Evolutionary conservation across 2,797 vertebrate species (phyloP).

Genomic region (Thaleichthys pacificus): DNA sequence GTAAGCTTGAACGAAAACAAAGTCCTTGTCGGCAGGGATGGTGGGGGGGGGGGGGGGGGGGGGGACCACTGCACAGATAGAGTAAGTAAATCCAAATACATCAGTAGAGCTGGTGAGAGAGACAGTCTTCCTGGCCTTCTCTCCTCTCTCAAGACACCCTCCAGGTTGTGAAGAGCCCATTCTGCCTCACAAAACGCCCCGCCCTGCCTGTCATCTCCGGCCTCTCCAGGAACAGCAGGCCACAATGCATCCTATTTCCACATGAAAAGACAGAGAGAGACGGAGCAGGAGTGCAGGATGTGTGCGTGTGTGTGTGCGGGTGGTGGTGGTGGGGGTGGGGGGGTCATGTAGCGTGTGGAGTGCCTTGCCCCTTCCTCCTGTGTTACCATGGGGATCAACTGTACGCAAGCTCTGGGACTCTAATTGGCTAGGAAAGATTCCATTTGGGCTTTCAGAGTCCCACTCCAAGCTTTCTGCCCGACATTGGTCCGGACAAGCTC

Average conservation of each 20-base stretch:
- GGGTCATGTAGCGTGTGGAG: constrained; percentile 53
- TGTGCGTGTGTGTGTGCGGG: neutral
- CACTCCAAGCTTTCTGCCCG: constrained; percentile 51
- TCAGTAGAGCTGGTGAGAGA: neutral
- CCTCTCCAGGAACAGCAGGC: constrained; percentile 26
- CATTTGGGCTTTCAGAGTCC: constrained; percentile 61
- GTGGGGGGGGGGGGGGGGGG: neutral
- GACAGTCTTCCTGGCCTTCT: constrained; percentile 4
- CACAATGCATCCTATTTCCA: constrained; percentile 60
- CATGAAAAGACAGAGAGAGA: constrained; percentile 61
- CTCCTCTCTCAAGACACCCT: neutral
- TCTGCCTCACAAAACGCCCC: neutral
- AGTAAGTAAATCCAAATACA: no score
- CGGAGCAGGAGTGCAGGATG: neutral
- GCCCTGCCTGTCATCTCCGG: constrained; percentile 11
- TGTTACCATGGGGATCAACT: constrained; percentile 72
- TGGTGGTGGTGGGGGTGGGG: neutral
- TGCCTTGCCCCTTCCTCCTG: constrained; percentile 34
- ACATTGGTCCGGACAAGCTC: constrained; percentile 56
- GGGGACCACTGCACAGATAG: neutral
- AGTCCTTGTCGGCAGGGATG: constrained; percentile 1
- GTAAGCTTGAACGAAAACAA: constrained; percentile 36
- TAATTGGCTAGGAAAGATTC: constrained; percentile 64
- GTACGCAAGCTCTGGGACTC: constrained; percentile 53
- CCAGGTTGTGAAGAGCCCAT: no score